Conservation (phyloP, 2,888 invertebrate genomes). For the Drosophila pseudotalamancana region DNA sequence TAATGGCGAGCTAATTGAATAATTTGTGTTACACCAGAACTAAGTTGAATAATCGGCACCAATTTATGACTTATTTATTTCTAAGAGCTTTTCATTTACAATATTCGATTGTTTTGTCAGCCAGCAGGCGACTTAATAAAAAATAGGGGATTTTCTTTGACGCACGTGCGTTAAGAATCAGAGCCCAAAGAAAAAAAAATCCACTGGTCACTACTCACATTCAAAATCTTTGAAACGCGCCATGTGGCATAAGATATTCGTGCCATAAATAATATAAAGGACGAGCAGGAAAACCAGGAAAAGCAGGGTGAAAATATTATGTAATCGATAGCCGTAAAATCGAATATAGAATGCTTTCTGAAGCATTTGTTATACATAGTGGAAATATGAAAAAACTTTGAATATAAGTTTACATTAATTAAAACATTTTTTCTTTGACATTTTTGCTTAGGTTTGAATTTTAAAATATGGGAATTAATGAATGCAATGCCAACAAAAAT, state of each 20-base stretch:
- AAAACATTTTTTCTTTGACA: too few species aligned
- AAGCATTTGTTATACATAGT: not conserved
- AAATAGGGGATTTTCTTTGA: constrained; percentile 3
- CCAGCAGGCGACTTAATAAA: constrained; percentile 40
- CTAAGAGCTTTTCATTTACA: not conserved
- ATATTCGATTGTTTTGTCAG: constrained; percentile 32
- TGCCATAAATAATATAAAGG: constrained; percentile 51
- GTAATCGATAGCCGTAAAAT: not conserved
- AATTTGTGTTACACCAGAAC: constrained; percentile 19
- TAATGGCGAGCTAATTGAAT: constrained; percentile 41
- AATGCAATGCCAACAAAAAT: too few species aligned
- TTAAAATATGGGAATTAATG: too few species aligned
- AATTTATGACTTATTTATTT: not conserved
- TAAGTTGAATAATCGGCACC: constrained; percentile 2
- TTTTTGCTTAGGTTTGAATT: too few species aligned
- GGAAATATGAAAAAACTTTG: too few species aligned
- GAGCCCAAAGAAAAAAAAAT: constrained; percentile 11
- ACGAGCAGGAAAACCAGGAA: constrained; percentile 25
- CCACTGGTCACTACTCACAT: constrained; percentile 16
- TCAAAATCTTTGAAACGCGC: constrained; percentile 27
- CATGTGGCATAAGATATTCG: constrained; percentile 46
- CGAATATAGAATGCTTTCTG: constrained; percentile 23
- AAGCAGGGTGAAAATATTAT: not conserved
- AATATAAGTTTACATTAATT: too few species aligned
- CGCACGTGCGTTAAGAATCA: constrained; percentile 31